These are phyloP conservation scores for Lithophane semibrunnea DNA, from an alignment of 2,888 invertebrate genomes.

Conservation along the genomic window DNA sequence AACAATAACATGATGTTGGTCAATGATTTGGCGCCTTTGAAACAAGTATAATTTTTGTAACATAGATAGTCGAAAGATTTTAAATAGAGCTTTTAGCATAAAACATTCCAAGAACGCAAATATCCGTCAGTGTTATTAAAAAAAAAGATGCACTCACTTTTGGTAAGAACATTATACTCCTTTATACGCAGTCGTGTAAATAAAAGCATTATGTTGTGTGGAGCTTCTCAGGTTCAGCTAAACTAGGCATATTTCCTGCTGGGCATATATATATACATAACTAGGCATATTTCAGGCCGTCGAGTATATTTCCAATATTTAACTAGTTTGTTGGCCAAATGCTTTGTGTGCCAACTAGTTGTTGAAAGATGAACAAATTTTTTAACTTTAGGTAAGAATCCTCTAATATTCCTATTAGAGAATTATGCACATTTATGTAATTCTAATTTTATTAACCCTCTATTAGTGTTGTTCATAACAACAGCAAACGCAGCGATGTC, in stretches of 20 bases:
- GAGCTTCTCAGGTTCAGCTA: constrained; percentile 5
- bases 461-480: neutral
- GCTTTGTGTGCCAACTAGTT: neutral
- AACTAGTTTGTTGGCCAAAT: neutral
- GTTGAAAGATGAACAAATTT: neutral
- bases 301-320: neutral
- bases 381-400: neutral
- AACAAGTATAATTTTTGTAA: neutral
- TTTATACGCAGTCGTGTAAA: too few relatives aligned
- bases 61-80: neutral
- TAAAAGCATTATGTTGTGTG: neutral
- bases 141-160: constrained; percentile 20
- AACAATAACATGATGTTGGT: neutral
- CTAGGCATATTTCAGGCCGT: too few relatives aligned
- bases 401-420: neutral
- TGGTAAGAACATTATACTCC: neutral
- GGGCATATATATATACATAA: too few relatives aligned
- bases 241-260: too few relatives aligned
- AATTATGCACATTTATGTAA: neutral
- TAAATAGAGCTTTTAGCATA: constrained; percentile 1
- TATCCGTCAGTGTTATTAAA: neutral
- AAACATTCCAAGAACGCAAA: neutral
- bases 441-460: neutral
- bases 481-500: neutral
- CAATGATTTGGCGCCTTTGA: neutral